Conservation (phyloP, 1,140 invertebrate species). For the Leptinotarsa lineolata region DNA sequence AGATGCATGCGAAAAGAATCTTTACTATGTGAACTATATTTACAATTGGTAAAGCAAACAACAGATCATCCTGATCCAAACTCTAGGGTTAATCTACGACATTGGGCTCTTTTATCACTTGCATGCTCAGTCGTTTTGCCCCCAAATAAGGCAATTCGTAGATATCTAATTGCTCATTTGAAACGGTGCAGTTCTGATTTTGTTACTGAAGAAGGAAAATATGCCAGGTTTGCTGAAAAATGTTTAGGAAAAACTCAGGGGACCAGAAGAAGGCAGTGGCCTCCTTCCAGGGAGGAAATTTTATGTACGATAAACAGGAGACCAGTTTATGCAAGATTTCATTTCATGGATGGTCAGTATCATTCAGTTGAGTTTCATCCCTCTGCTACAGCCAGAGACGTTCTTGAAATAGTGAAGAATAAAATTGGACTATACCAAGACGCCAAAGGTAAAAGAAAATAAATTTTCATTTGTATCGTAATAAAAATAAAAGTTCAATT, state of each 20-base stretch:
- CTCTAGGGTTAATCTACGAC: slow-evolving; percentile 81
- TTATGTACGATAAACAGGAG: slow-evolving; percentile 89
- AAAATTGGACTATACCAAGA: slow-evolving; percentile 88
- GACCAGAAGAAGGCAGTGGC: slow-evolving; percentile 83
- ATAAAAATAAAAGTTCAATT: too few relatives aligned
- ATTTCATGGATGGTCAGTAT: slow-evolving; percentile 94
- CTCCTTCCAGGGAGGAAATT: slow-evolving; percentile 92
- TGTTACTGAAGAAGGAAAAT: slow-evolving; percentile 92
- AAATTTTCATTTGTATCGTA: too few relatives aligned
- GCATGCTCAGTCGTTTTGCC: slow-evolving; percentile 88
- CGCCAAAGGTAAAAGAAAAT: slow-evolving; percentile 66
- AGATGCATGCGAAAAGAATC: slow-evolving; percentile 87
- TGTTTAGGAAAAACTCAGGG: slow-evolving; percentile 84
- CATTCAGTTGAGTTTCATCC: slow-evolving; percentile 94
- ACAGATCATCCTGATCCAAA: slow-evolving; percentile 91
- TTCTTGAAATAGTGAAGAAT: slow-evolving; percentile 85
- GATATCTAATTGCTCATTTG: slow-evolving; percentile 89
- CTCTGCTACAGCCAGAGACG: slow-evolving; percentile 88
- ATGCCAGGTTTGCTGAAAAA: slow-evolving; percentile 91
- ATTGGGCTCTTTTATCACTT: slow-evolving; percentile 91
- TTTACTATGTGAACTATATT: slow-evolving; percentile 86
- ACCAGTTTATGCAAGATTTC: slow-evolving; percentile 88
- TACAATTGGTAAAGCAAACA: slow-evolving; percentile 90
- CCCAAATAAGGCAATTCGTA: slow-evolving; percentile 78
- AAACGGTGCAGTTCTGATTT: slow-evolving; percentile 86